Base-by-base conservation (phyloP, 53 echinoderm and acorn worm genomes). In the Actinopyga echinites region DNA sequence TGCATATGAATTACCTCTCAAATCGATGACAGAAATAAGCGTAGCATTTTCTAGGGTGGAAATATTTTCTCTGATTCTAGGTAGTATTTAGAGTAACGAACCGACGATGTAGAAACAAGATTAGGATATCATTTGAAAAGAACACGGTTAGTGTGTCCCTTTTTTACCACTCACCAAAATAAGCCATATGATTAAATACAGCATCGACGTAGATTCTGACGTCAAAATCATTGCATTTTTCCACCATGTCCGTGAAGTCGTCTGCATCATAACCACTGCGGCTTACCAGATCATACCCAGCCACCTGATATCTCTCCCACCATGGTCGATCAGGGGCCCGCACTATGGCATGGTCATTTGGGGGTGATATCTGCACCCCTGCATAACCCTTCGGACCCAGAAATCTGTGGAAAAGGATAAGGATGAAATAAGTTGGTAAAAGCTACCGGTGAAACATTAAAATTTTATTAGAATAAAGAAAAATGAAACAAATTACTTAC, bases 171-270 rank as follows among this genome's bases (percentile, higher is more conserved):
- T 71, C 40, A 71, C 71, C 71, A 40, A 71, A 71, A 28, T 71
- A 71, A 25, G 95, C 95, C 91, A 91, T 91, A 57, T 91, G 91
- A 59, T 91, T 91, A 56, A 88, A 69, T 3, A 85, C 91, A 28
- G 86, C 91, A 56, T 91, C 91, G 1, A 77, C 91, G 53, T 91
- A 91, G 63, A 91, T 88, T 56, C 82, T 59, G 20, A 91, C 88
- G 20, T 80, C 75, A 0, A 53, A 85, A 13, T 56, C 35, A 64
- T 91, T 88, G 64, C 91, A 91, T 8, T 82, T 81, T 23, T 85
- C 49, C 53, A 91, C 91, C 91, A 88, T 91, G 67, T 91, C 85
- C 1, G 62, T 63, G 30, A 91, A 86, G 12, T 91, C 75, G 5
- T 66, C 74, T 17, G 55, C 22, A 24, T 40, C 59, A 15, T 49